Conservation (phyloP, 2,113 vertebrate species). For the Pteronura brasiliensis region DNA sequence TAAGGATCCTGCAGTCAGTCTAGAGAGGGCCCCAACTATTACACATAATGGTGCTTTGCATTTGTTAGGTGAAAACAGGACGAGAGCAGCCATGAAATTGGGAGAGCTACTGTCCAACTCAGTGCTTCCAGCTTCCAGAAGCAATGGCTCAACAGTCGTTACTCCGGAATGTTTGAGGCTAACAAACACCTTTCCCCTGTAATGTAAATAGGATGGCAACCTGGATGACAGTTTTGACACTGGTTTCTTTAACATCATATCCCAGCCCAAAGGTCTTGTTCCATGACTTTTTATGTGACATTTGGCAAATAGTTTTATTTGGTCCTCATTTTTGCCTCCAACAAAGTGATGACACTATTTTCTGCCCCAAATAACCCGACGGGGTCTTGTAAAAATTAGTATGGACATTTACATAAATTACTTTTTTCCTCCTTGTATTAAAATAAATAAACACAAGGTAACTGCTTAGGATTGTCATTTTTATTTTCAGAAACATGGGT, state of each 20-base stretch:
- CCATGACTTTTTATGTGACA: neutral
- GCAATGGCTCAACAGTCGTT: neutral
- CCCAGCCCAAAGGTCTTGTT: constrained; percentile 2
- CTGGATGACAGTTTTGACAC: neutral
- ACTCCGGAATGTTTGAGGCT: neutral
- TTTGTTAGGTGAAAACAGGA: neutral
- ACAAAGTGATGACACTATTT: constrained; percentile 41
- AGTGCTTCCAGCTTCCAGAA: neutral
- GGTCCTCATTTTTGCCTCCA: constrained; percentile 45
- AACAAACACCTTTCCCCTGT: neutral
- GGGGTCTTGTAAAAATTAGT: neutral
- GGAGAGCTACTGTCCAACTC: neutral
- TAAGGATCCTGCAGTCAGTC: neutral
- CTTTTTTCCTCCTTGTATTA: neutral
- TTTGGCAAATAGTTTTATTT: constrained; percentile 40
- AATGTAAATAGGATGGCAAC: neutral
- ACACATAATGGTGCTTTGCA: neutral
- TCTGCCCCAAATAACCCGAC: constrained; percentile 30
- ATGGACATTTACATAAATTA: neutral
- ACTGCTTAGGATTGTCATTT: neutral
- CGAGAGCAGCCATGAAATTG: neutral
- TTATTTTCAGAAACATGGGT: constrained; percentile 1
- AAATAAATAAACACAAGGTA: constrained; percentile 21
- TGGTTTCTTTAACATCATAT: neutral
- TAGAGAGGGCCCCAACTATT: neutral